Percentiles rank a stretch among this genome's conserved stretches.
Conservation (phyloP, 2,888 invertebrate genomes). For the Lochmaea capreae region DNA sequence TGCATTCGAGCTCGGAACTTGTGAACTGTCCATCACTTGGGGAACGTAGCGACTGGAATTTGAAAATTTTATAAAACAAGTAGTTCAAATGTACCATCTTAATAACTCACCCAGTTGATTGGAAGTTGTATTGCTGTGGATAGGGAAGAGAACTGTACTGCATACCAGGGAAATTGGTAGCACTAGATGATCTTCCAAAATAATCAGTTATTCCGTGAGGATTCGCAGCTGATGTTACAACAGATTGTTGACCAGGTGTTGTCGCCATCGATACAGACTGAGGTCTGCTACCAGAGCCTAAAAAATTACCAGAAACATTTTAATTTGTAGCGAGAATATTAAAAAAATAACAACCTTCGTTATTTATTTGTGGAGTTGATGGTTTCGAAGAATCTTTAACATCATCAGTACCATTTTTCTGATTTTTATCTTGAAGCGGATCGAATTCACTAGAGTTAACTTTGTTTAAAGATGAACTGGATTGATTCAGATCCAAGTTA, state of each 20-base stretch:
- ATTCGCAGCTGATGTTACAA: conserved; percentile 54
- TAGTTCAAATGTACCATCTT: neutral
- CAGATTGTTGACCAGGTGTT: conserved; percentile 51
- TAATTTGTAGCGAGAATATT: neutral
- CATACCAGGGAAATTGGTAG: conserved; percentile 54
- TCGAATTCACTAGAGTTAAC: conserved; percentile 72
- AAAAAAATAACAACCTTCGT: conserved; percentile 41
- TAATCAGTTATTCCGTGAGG: conserved; percentile 57
- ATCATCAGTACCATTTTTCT: conserved; percentile 57
- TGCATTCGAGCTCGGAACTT: conserved; percentile 57
- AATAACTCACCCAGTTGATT: conserved; percentile 56
- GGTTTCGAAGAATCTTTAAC: conserved; percentile 56
- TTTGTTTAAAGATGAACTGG: conserved; percentile 54
- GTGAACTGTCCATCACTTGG: conserved; percentile 59
- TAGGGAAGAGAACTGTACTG: conserved; percentile 58
- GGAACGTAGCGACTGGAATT: conserved; percentile 51
- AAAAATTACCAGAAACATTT: neutral
- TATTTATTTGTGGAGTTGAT: conserved; percentile 53
- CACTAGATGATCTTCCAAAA: conserved; percentile 57
- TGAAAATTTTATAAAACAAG: neutral
- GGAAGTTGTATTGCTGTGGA: conserved; percentile 59
- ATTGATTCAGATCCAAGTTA: conserved; percentile 43
- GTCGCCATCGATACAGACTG: conserved; percentile 57
- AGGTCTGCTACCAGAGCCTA: conserved; percentile 52
- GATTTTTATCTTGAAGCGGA: conserved; percentile 67